phyloP scores from a whole-genome alignment of 2,888 invertebrate genomes.

The Gortyna flavago region DNA sequence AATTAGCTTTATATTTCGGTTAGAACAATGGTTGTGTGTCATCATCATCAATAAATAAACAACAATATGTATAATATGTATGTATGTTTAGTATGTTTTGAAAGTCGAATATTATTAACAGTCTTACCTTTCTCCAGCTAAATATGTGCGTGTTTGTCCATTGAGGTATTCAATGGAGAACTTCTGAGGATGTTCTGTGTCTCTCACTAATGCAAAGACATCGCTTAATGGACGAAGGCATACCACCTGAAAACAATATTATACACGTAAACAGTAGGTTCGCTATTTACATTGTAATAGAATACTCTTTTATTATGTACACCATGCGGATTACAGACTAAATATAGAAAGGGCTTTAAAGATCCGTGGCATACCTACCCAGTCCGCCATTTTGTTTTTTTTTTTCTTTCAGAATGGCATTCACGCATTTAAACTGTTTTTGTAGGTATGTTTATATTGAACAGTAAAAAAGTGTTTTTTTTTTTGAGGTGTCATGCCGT shows the following conservation, averaged over 20 bases:
- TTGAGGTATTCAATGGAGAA: slow-evolving; percentile 98
- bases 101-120: neutral
- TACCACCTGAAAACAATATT: slow-evolving; percentile 84
- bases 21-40: neutral
- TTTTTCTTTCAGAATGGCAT: neutral
- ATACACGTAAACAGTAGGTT: neutral
- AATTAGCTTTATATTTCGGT: neutral
- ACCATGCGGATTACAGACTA: neutral
- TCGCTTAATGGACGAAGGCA: slow-evolving; percentile 95
- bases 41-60: neutral
- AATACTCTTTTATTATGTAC: neutral
- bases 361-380: neutral
- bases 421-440: neutral
- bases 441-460: too few relatives aligned
- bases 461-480: too few relatives aligned
- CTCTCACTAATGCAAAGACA: slow-evolving; percentile 97
- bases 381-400: neutral
- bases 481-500: too few relatives aligned
- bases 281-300: neutral
- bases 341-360: neutral
- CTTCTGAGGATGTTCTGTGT: slow-evolving; percentile 97
- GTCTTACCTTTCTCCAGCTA: slow-evolving; percentile 96
- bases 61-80: too few relatives aligned
- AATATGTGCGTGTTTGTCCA: slow-evolving; percentile 96
- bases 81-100: neutral